Percentiles rank a stretch among this genome's conserved stretches.
Conservation (phyloP, 1,140 invertebrate species). For the Zaprionus vittiger region DNA sequence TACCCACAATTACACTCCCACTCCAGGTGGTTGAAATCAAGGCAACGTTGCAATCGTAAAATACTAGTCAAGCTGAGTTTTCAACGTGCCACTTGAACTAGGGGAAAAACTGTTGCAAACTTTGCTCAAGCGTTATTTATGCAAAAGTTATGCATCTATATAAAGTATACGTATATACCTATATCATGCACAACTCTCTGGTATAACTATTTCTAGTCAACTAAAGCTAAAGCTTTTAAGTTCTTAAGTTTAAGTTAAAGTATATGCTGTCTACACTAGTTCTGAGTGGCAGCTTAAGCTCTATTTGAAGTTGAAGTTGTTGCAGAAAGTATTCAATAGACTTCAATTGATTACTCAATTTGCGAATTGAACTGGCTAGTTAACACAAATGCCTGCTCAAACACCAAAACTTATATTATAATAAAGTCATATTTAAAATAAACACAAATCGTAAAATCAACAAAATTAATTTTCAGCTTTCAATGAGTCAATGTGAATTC, state of each 20-base stretch:
- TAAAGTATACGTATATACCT: not conserved
- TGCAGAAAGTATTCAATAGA: too few relatives aligned
- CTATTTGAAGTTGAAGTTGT: too few relatives aligned
- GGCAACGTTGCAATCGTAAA: constrained; percentile 18
- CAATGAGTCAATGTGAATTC: constrained; percentile 22
- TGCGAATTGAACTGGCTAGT: too few relatives aligned
- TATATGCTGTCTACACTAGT: too few relatives aligned
- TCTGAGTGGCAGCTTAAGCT: too few relatives aligned
- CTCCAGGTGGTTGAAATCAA: not conserved
- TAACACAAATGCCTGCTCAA: not conserved
- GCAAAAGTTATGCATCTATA: constrained; percentile 7
- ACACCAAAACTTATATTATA: not conserved
- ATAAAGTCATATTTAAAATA: not conserved
- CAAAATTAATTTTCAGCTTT: not conserved
- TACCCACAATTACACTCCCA: not conserved
- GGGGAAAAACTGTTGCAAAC: not conserved
- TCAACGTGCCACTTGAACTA: constrained; percentile 2
- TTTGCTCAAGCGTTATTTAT: constrained; percentile 2
- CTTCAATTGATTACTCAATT: too few relatives aligned
- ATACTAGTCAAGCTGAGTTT: constrained; percentile 6
- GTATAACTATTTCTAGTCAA: not conserved
- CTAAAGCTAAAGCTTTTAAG: not conserved
- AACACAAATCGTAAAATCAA: not conserved
- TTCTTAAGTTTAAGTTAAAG: not conserved
- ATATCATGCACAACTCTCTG: not conserved